Percentiles rank a stretch among this genome's conserved stretches.
Evolutionary conservation across 1,140 invertebrate species (phyloP).

Genomic region (Marisa cornuarietis): DNA sequence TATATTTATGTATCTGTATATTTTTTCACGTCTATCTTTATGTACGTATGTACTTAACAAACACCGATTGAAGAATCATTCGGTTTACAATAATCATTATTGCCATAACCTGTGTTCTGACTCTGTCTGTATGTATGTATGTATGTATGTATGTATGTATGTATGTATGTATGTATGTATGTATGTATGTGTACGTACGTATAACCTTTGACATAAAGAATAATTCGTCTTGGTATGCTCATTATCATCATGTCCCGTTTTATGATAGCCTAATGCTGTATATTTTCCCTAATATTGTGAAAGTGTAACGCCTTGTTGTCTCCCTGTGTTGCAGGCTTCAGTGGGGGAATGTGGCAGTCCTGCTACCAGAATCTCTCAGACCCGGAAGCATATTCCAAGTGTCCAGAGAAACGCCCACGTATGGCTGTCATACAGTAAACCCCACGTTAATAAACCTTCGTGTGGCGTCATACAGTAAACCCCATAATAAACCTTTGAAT

Average conservation of each 20-base stretch:
- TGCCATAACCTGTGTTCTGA: too few relatives aligned
- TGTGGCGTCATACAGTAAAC: constrained; percentile 20
- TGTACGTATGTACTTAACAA: too few relatives aligned
- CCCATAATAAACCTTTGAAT: too few relatives aligned
- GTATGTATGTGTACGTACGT: too few relatives aligned
- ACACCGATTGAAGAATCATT: too few relatives aligned
- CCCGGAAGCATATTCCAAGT: constrained; percentile 24
- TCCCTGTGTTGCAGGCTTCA: constrained; percentile 41
- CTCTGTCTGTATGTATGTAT: too few relatives aligned
- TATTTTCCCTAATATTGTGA: constrained; percentile 19
- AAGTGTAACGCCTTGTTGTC: not conserved
- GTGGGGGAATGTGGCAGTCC: constrained; percentile 45
- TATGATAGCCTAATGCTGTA: not conserved
- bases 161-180: too few relatives aligned
- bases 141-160: too few relatives aligned
- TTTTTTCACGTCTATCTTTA: too few relatives aligned
- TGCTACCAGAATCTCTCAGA: constrained; percentile 43
- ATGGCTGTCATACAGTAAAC: constrained; percentile 16
- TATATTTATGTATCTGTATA: too few relatives aligned
- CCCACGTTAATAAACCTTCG: constrained; percentile 9
- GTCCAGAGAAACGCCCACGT: constrained; percentile 45
- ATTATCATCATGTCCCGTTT: not conserved
- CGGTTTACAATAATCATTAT: too few relatives aligned
- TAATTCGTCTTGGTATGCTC: not conserved
- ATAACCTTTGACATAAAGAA: too few relatives aligned